Base-by-base conservation (phyloP, 2,113 vertebrate genomes). In the Phalacrocorax aristotelis region DNA sequence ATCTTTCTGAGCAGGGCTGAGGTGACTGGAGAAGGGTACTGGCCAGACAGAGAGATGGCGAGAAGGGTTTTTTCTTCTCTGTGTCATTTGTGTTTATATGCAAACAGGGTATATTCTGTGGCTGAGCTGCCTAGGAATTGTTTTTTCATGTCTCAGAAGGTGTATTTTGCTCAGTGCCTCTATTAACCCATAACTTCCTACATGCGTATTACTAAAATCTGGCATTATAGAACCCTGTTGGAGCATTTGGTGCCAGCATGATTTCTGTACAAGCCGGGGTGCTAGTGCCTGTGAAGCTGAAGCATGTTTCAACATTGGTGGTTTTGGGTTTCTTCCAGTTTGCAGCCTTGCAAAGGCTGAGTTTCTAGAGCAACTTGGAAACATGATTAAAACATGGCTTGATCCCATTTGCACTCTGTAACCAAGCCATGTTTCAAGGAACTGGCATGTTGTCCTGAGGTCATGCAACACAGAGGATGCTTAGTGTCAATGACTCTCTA, bases 351-450 rank as follows among this genome's bases (percentile, higher is more conserved):
- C 46, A 80, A 55, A 87, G 40, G 4, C 55, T 77, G 66, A 5
- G 40, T 94, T 66, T 93, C 34, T 54, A 60, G 40, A 10, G 7
- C 34, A 58, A 4, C 42, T 91, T 83, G 78, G 82, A 90, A 91
- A 88, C 62, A 51, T 29, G 69, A 84, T 84, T 91, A 90, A 89
- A 94, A 93, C n/a, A 51, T 80, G 82, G 40, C 74, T 93, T 80
- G 84, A 77, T 95, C 95, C 36, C 82, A 87, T 96, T 93, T 95
- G 84, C 66, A 48, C 78, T 85, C 75, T 90, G 84, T 93, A 95
- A 80, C 71, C 6, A 25, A 94, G 85, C 64, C 90, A 23, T 84
- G 76, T 92, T 94, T 93, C 84, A 85, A 51, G 94, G 66, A 93
- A 86, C 55, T 88, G 84, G 70, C 66, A 55, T 83, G 58, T 92